Conservation (phyloP, 2,888 invertebrate genomes). For the Dexiosoma caninum region DNA sequence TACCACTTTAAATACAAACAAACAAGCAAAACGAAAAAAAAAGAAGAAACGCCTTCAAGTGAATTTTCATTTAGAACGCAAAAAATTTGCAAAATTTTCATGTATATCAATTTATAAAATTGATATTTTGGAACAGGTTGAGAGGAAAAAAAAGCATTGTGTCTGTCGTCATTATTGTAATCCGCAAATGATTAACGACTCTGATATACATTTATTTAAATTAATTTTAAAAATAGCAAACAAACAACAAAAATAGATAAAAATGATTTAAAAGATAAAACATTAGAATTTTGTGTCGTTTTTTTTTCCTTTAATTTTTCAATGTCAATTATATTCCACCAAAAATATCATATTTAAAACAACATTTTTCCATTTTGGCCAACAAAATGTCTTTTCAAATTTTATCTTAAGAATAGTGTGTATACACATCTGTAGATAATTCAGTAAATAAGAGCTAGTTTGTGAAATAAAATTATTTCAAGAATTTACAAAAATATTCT, state of each 20-base stretch:
- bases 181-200: slow-evolving; percentile 16
- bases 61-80: not conserved
- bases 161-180: slow-evolving; percentile 3
- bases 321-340: no score
- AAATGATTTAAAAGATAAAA: not conserved
- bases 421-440: no score
- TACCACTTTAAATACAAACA: not conserved
- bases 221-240: not conserved
- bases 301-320: no score
- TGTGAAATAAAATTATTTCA: no score
- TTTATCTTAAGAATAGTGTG: no score
- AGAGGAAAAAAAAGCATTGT: not conserved
- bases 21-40: no score
- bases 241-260: not conserved
- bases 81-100: not conserved
- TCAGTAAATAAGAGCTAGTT: no score
- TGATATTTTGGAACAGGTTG: slow-evolving; percentile 16
- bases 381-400: no score
- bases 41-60: not conserved
- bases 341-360: no score
- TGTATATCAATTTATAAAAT: not conserved
- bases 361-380: no score
- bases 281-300: no score
- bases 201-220: slow-evolving; percentile 3
- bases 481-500: no score